These are phyloP conservation scores for Lasioglossum marginatum DNA, from an alignment of 2,888 invertebrate genomes.

Conservation along the genomic window DNA sequence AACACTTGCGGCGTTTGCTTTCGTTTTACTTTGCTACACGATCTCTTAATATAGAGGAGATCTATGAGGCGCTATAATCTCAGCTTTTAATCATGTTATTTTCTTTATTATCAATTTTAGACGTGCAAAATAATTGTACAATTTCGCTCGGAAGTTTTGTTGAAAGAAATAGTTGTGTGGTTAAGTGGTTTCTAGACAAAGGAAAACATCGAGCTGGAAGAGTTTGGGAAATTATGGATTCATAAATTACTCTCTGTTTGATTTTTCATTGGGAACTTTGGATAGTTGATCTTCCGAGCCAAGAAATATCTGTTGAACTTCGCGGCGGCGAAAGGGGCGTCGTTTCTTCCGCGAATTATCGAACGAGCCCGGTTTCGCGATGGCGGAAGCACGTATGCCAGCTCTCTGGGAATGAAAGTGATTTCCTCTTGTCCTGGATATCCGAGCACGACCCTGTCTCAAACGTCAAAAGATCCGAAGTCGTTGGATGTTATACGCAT, in stretches of 20 bases:
- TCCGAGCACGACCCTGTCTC: slow-evolving; percentile 39
- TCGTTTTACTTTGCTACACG: not conserved
- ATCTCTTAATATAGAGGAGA: not conserved
- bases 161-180: no score
- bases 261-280: not conserved
- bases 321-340: not conserved
- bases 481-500: slow-evolving; percentile 49
- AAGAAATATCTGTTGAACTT: not conserved
- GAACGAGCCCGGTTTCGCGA: not conserved
- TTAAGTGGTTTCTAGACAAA: no score
- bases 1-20: not conserved
- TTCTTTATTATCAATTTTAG: not conserved
- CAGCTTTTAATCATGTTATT: not conserved
- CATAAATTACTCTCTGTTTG: not conserved
- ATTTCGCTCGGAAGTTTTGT: no score
- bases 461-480: slow-evolving; percentile 45
- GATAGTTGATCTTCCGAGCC: not conserved
- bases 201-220: not conserved
- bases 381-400: slow-evolving; percentile 9
- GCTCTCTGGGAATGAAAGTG: slow-evolving; percentile 43
- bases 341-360: slow-evolving; percentile 8
- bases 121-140: no score
- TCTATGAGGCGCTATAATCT: not conserved
- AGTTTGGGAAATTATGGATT: not conserved
- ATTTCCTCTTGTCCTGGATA: slow-evolving; percentile 56